A percentile compares a stretch with the other conserved stretches of the same genome.
phyloP scores from a whole-genome alignment of 2,888 invertebrate species.

The Hypolimnas misippus region DNA sequence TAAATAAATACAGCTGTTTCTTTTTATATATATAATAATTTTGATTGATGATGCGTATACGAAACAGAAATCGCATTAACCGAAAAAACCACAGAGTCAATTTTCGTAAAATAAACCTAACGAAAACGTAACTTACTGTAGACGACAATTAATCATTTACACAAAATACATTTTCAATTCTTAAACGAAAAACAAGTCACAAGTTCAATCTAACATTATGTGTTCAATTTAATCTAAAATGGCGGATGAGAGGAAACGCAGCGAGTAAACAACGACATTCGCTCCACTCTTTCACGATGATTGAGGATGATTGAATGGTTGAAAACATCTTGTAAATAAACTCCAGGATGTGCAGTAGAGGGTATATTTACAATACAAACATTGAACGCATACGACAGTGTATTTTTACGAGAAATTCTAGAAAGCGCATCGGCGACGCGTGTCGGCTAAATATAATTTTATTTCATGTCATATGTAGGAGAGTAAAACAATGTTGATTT shows the following conservation, averaged over 20 bases:
- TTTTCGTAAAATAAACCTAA: too few relatives aligned
- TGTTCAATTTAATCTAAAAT: constrained; percentile 36
- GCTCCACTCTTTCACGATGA: constrained; percentile 9
- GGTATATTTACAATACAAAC: constrained; percentile 17
- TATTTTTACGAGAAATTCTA: too few relatives aligned
- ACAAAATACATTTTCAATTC: constrained; percentile 28
- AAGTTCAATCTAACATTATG: constrained; percentile 38
- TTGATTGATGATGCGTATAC: too few relatives aligned
- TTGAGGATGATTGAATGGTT: constrained; percentile 25
- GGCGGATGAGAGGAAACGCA: constrained; percentile 9
- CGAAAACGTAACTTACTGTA: too few relatives aligned
- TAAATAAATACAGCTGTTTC: too few relatives aligned
- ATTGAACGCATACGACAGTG: neutral
- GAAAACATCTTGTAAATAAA: constrained; percentile 18
- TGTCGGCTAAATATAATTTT: too few relatives aligned
- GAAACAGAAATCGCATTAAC: too few relatives aligned
- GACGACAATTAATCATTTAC: constrained; percentile 34
- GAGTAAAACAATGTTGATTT: too few relatives aligned
- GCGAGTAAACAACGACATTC: constrained; percentile 9
- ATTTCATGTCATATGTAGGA: too few relatives aligned
- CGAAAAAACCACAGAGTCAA: too few relatives aligned
- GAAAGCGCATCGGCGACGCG: too few relatives aligned
- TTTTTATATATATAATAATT: too few relatives aligned
- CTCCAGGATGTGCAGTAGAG: constrained; percentile 23
- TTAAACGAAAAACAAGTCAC: constrained; percentile 36